These are phyloP conservation scores for Poicephalus gulielmi DNA, from an alignment of 2,113 vertebrate species.

Conservation along the genomic window DNA sequence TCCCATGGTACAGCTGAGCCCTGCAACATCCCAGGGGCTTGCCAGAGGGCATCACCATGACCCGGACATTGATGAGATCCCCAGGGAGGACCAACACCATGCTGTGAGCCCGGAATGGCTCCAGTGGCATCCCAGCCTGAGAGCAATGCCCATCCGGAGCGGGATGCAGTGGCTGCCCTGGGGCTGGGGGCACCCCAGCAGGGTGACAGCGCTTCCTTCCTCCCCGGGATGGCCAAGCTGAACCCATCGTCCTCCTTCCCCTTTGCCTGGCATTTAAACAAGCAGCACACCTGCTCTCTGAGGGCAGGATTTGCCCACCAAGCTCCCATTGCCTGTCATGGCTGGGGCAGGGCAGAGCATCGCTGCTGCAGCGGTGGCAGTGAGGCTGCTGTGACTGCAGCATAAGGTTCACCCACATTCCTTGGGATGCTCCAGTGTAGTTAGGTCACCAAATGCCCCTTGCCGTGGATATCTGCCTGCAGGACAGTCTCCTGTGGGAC, in stretches of 20 bases:
- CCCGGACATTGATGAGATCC: neutral
- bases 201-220: constrained; percentile 15
- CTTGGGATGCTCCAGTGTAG: neutral
- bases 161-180: neutral
- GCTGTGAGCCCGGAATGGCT: neutral
- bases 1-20: neutral
- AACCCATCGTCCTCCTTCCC: neutral
- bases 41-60: accelerated
- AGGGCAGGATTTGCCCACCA: accelerated
- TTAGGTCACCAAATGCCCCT: neutral
- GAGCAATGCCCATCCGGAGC: neutral
- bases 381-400: neutral
- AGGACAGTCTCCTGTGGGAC: neutral
- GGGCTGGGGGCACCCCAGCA: neutral
- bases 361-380: accelerated
- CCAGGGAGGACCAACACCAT: neutral
- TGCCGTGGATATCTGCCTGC: neutral
- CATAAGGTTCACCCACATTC: neutral
- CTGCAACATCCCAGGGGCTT: neutral
- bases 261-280: neutral
- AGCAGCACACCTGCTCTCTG: accelerated
- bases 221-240: neutral
- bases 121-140: accelerated
- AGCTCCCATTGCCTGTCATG: neutral
- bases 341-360: neutral